Evolutionary conservation across 2,797 vertebrate genomes (phyloP), one percentile per base, ranked within the genome.

Genomic region (Lithobates sylvaticus): DNA sequence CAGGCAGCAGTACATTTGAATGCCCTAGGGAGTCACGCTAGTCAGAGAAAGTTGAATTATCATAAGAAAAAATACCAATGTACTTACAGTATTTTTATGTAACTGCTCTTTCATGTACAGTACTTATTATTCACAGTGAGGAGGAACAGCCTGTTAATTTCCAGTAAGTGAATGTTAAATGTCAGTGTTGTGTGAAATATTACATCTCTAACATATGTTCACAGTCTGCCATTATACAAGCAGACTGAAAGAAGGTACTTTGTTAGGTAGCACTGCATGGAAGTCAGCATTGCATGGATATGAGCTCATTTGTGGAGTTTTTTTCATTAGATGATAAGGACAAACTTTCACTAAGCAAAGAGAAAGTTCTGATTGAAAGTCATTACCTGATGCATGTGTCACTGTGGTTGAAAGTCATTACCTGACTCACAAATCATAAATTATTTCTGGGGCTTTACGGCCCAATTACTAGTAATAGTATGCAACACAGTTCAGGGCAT

Each of bases 201-300:
- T 42, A 84, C 75, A 84, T 78, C 83, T 61, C 34, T 16, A 77
- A 54, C 83, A 84, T 78, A 78, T 78, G 83, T 78, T 77, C 65
- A 0, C 18, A 21, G 83, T 29, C 47, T 78, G 83, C 13, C 32
- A 76, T 21, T 68, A 76, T 10, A 8, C 23, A 42, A 61, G 58
- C 26, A 8, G 79, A 65, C 71, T 36, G 16, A 13, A 6, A 58
- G 10, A 67, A 16, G 5, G 39, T 15, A 71, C 26, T 44, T 77
- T 18, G 68, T 77, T 29, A 69, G 61, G 34, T 64, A 44, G 18
- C 78, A 21, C 75, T n/a, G 39, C 34, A 9, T 29, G 34, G 32
- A 78, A 27, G 8, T 15, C 26, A 12, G 12, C 65, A 67, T 67
- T 29, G 65, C 27, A 65, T 65, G n/a, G 10, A 67, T 67, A 67